Percentiles rank a stretch among this genome's conserved stretches.
Conservation (phyloP, 1,140 invertebrate genomes). For the Bombus affinis region DNA sequence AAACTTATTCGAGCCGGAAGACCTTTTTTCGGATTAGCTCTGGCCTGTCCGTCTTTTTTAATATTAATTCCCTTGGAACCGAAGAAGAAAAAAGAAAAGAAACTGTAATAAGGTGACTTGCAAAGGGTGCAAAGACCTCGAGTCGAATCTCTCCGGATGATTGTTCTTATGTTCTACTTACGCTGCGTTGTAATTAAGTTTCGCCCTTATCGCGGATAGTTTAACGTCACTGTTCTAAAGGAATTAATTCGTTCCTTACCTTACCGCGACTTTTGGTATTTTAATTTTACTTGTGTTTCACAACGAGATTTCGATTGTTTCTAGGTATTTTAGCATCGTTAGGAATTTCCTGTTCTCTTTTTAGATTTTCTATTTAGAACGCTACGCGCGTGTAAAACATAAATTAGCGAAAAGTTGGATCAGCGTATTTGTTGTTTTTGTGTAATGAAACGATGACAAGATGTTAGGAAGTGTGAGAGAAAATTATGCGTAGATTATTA, state of each 20-base stretch:
- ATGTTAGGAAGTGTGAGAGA: neutral
- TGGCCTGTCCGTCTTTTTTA: neutral
- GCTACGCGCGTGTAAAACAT: neutral
- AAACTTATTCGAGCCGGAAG: constrained; percentile 10
- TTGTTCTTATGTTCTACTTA: neutral
- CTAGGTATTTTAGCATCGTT: too few species aligned
- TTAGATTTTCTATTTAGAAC: too few species aligned
- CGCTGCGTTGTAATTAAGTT: neutral
- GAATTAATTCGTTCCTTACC: neutral
- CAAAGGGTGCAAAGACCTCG: neutral
- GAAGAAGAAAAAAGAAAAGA: too few species aligned
- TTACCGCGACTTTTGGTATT: neutral
- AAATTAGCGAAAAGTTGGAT: neutral
- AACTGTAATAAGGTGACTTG: neutral
- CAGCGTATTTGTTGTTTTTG: neutral
- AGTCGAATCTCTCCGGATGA: neutral
- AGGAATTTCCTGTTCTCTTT: too few species aligned
- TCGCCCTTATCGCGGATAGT: neutral
- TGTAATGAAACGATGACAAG: neutral
- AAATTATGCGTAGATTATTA: neutral
- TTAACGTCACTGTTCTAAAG: neutral
- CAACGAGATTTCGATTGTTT: neutral
- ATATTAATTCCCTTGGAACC: constrained; percentile 21
- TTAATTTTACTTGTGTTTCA: neutral
- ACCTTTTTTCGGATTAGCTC: constrained; percentile 10